Base-by-base conservation (phyloP, 2,888 invertebrate species). In the Unio delphinus region DNA sequence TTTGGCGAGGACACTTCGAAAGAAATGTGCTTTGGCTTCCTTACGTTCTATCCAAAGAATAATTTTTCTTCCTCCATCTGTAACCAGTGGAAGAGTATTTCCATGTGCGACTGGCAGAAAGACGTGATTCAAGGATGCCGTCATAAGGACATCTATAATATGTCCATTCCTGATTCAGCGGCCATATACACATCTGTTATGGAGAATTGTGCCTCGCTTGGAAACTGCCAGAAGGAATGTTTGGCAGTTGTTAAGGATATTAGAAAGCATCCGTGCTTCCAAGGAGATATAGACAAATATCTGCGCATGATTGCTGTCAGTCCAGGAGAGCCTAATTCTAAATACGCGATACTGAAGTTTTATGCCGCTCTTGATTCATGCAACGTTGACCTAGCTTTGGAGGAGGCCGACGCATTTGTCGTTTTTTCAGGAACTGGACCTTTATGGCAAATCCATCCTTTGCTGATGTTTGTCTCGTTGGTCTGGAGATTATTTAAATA, bases 1-100 rank as follows among this genome's bases (percentile, higher is more conserved):
- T 79, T 66, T 20, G 85, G 86, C 4, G 77, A 80, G 11, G 82
- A 67, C 0, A 83, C 85, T 17, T 70, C 67, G 15, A 83, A 84
- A 26, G 85, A 86, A 71, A 86, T 85, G 86, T 86, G 86, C 63
- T 80, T 67, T 58, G 80, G 76, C 4, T 84, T 83, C 71, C 11
- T 85, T 23, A 76, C 76, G 26, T 76, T 78, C 63, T 83, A 84
- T 70, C 83, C 84, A 0, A 65, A 61, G 57, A 59, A 75, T 55
- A 78, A 74, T 34, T 34, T 34, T 28, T 28, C 1, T 70, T 61
- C 70, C 70, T 15, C 7, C 69, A 65, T 54, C 65, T 64, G 2
- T 58, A 66, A 0, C 55, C 23, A 17, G 34, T 60, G 8, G 68
- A 65, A 3, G 3, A 34, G 0, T 61, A 28, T 69, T 15, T 61